A percentile compares a stretch with the other conserved stretches of the same genome.
These are phyloP conservation scores for Halictus quadricinctus DNA, from an alignment of 2,888 invertebrate species.

Conservation along the genomic window DNA sequence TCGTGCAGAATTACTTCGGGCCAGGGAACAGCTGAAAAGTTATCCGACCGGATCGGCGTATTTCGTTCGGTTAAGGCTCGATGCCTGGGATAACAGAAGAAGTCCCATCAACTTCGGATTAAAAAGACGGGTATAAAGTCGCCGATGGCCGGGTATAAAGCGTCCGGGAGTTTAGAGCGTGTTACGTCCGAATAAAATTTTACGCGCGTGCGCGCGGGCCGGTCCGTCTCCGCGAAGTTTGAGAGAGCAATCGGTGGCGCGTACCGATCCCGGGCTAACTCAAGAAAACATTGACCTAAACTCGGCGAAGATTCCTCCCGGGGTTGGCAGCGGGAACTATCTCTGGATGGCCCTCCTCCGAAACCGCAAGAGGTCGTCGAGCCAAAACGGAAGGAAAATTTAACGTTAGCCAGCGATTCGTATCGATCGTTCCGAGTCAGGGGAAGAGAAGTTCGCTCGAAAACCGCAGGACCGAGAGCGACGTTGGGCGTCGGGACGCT, in stretches of 20 bases:
- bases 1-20: too few species aligned
- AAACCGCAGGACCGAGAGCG: conserved; percentile 51
- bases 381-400: conserved; percentile 67
- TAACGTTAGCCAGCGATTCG: conserved; percentile 61
- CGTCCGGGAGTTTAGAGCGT: background rate
- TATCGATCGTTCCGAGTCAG: conserved; percentile 55
- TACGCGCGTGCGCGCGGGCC: background rate
- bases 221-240: conserved; percentile 22
- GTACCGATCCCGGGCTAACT: conserved; percentile 18
- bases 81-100: background rate
- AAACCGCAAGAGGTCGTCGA: conserved; percentile 44
- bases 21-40: background rate
- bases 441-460: conserved; percentile 45
- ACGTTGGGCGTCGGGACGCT: conserved; percentile 25
- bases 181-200: conserved; percentile 44
- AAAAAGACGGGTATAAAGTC: conserved; percentile 5
- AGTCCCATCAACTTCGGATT: background rate
- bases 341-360: conserved; percentile 26
- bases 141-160: conserved; percentile 29
- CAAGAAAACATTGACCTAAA: conserved; percentile 56
- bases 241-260: conserved; percentile 35
- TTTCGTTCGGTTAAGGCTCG: background rate
- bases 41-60: background rate
- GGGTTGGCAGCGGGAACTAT: conserved; percentile 43
- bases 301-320: conserved; percentile 51